Evolutionary conservation across 2,113 vertebrate species (phyloP).

Genomic region (Sylvilagus bachmani): DNA sequence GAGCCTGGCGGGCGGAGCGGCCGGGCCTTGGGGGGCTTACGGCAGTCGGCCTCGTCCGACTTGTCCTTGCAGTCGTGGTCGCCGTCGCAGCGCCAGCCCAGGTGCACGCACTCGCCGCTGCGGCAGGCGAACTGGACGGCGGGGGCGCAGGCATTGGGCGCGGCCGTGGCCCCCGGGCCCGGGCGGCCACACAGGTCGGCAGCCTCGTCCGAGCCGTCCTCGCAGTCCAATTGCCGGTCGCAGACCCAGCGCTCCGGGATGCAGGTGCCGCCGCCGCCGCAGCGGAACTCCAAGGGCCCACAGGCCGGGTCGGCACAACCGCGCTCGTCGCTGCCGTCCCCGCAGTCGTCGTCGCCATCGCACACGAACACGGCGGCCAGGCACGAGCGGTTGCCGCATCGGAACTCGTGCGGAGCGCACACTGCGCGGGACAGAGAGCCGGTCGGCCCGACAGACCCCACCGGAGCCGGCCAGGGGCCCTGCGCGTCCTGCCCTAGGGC

Average conservation of each 20-base stretch:
- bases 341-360: constrained; percentile 95
- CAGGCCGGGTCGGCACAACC: constrained; percentile 94
- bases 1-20: background rate
- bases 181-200: constrained; percentile 92
- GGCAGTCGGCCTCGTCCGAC: constrained; percentile 96
- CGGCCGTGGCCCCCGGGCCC: constrained; percentile 88
- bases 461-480: background rate
- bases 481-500: background rate
- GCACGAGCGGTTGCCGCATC: constrained; percentile 95
- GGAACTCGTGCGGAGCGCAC: constrained; percentile 95
- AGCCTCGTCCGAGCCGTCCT: constrained; percentile 95
- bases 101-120: constrained; percentile 95
- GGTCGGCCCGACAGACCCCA: constrained; percentile 68
- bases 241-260: constrained; percentile 97
- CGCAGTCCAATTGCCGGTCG: constrained; percentile 95
- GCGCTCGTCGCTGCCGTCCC: constrained; percentile 95
- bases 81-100: constrained; percentile 98
- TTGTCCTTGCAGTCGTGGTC: constrained; percentile 99
- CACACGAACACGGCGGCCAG: constrained; percentile 94
- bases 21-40: constrained; percentile 89
- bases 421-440: constrained; percentile 85
- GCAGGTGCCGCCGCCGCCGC: constrained; percentile 94
- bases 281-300: constrained; percentile 95
- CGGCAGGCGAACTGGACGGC: constrained; percentile 94
- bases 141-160: constrained; percentile 89